Conservation (phyloP, 2,113 vertebrate species). For the Micromys minutus region DNA sequence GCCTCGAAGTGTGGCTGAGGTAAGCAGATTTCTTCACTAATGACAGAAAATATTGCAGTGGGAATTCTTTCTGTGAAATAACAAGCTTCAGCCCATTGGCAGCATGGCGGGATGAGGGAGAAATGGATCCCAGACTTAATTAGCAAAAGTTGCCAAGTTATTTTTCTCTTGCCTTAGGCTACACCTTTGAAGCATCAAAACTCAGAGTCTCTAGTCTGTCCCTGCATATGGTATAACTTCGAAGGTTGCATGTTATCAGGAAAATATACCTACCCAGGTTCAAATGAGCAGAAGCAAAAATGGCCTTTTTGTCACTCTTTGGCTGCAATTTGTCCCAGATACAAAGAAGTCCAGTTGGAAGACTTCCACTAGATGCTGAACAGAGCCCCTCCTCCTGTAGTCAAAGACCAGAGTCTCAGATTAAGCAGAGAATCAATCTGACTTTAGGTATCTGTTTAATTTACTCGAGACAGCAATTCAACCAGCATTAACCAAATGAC, state of each 20-base stretch:
- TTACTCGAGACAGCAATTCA: conserved; percentile 39
- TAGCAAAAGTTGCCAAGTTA: conserved; percentile 65
- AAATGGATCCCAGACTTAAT: conserved; percentile 65
- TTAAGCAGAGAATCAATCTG: neutral
- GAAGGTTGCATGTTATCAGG: neutral
- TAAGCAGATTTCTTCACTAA: conserved; percentile 52
- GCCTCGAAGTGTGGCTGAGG: neutral
- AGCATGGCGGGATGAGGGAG: conserved; percentile 50
- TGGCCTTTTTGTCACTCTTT: neutral
- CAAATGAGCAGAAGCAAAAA: neutral
- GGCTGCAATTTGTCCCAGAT: conserved; percentile 2
- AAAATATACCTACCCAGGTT: neutral
- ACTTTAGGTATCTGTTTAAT: neutral
- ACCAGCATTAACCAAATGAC: neutral
- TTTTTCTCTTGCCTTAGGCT: conserved; percentile 5
- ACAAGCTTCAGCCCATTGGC: neutral
- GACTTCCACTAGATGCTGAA: neutral
- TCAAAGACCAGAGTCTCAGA: neutral
- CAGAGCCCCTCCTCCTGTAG: neutral
- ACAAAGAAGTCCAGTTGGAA: conserved; percentile 12
- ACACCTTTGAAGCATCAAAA: conserved; percentile 9
- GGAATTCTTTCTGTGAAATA: conserved; percentile 64
- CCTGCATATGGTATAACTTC: neutral
- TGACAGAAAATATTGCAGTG: conserved; percentile 26
- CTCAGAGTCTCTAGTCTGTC: conserved; percentile 38